phyloP scores from a whole-genome alignment of 2,888 invertebrate species.

The Carterocephalus palaemon region DNA sequence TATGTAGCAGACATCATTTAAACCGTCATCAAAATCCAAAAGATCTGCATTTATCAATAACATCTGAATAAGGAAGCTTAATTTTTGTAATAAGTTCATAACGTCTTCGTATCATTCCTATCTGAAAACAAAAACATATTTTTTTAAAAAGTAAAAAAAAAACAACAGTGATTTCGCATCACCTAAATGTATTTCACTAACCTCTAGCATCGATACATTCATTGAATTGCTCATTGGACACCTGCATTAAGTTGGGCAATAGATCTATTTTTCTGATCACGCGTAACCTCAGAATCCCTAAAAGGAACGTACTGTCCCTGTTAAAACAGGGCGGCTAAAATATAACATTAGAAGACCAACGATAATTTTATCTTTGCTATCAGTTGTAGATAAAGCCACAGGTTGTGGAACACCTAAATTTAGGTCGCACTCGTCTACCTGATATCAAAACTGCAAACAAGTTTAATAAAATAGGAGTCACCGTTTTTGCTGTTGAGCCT shows the following conservation, averaged over 20 bases:
- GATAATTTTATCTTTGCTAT: slow-evolving; percentile 73
- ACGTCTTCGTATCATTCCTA: slow-evolving; percentile 62
- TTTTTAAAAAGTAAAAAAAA: not conserved
- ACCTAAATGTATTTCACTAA: not conserved
- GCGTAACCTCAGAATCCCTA: slow-evolving; percentile 23
- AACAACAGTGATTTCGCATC: not conserved
- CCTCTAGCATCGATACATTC: not conserved
- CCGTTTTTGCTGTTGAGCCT: slow-evolving; percentile 4
- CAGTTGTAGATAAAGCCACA: slow-evolving; percentile 64
- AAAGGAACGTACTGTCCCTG: slow-evolving; percentile 22
- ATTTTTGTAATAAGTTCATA: slow-evolving; percentile 50
- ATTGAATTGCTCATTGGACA: slow-evolving; percentile 24
- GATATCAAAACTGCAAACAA: slow-evolving; percentile 30
- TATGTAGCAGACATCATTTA: slow-evolving; percentile 52
- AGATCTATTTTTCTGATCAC: slow-evolving; percentile 24
- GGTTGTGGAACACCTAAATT: slow-evolving; percentile 57
- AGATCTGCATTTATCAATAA: slow-evolving; percentile 42
- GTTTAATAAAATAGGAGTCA: slow-evolving; percentile 7
- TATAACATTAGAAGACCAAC: slow-evolving; percentile 42
- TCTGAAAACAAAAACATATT: slow-evolving; percentile 45
- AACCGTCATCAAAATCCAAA: slow-evolving; percentile 49
- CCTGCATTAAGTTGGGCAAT: slow-evolving; percentile 33
- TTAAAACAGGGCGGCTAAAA: slow-evolving; percentile 29
- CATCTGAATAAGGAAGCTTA: slow-evolving; percentile 44
- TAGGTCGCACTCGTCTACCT: slow-evolving; percentile 60